Conservation (phyloP, 2,797 vertebrate species). For the Chrysocyon brachyurus region DNA sequence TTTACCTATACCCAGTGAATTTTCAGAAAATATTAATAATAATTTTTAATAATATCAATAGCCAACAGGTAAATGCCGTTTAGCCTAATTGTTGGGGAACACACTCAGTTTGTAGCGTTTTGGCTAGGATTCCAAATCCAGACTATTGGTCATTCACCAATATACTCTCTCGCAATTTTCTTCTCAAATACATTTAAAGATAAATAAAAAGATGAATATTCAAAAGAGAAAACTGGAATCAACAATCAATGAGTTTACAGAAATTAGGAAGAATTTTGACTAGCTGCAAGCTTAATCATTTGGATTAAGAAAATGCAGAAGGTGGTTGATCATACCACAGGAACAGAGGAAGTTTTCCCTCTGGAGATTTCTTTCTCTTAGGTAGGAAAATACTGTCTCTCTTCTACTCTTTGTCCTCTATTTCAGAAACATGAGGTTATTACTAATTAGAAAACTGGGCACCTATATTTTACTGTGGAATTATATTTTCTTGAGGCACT, state of each 20-base stretch:
- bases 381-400: not conserved
- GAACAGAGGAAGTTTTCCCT: not conserved
- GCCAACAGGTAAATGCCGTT: not conserved
- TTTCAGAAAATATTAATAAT: slow-evolving; percentile 30
- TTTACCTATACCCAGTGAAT: not conserved
- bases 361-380: not conserved
- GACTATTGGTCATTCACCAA: not conserved
- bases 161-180: not conserved
- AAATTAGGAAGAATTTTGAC: slow-evolving; percentile 28
- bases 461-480: not conserved
- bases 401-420: not conserved
- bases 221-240: slow-evolving; percentile 17
- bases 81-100: not conserved
- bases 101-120: not conserved
- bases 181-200: slow-evolving; percentile 10
- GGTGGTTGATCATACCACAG: not conserved
- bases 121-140: not conserved
- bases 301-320: slow-evolving; percentile 24
- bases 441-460: not conserved
- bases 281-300: not conserved
- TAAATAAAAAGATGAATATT: slow-evolving; percentile 10
- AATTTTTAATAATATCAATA: slow-evolving; percentile 43
- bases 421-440: not conserved
- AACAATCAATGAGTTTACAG: not conserved
- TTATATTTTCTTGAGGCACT: not conserved